These are phyloP conservation scores for Eustalomyia histrio DNA, from an alignment of 2,888 invertebrate species.

Conservation along the genomic window DNA sequence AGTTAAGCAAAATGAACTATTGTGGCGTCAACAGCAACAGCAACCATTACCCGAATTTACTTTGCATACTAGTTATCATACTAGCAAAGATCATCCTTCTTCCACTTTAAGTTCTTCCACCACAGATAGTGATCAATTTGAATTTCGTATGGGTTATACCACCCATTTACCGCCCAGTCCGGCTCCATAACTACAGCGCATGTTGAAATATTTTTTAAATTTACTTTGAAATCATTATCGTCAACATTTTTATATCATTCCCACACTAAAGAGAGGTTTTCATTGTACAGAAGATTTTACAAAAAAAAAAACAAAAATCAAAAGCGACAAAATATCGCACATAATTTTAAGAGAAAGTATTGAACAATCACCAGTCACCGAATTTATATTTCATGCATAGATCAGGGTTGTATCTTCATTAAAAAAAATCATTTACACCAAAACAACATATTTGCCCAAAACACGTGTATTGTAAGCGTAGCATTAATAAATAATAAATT, in stretches of 20 bases:
- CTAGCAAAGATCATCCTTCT: slow-evolving; percentile 68
- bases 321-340: no score
- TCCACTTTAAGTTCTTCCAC: slow-evolving; percentile 79
- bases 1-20: slow-evolving; percentile 78
- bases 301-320: no score
- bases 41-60: slow-evolving; percentile 37
- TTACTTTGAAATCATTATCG: slow-evolving; percentile 71
- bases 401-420: no score
- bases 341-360: no score
- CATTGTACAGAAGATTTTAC: no score
- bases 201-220: slow-evolving; percentile 79
- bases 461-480: no score
- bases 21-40: slow-evolving; percentile 76
- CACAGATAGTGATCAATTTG: slow-evolving; percentile 77
- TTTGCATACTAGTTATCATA: slow-evolving; percentile 44
- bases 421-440: no score
- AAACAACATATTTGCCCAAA: no score
- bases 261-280: background rate
- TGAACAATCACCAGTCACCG: no score
- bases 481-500: no score
- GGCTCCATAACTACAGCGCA: slow-evolving; percentile 80
- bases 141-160: slow-evolving; percentile 77
- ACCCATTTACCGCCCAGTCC: slow-evolving; percentile 80
- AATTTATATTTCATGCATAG: no score
- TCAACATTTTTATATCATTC: background rate